Evolutionary conservation across 2,113 vertebrate species (phyloP).

Genomic region (Onychostoma macrolepis): DNA sequence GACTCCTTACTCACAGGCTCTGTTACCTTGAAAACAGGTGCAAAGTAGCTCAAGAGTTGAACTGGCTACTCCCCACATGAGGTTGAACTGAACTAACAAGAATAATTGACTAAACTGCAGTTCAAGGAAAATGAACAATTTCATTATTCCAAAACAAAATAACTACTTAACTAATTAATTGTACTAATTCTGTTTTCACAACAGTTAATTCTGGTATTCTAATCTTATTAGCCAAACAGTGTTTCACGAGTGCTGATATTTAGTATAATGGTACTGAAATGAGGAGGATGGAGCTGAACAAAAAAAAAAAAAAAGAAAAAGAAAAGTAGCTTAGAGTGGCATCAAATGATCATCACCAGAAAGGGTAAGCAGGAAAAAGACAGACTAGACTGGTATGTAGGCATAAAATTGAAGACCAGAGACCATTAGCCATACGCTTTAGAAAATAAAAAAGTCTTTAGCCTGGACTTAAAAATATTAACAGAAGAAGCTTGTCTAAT

Average conservation of each 20-base stretch:
- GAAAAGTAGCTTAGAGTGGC: neutral
- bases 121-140: neutral
- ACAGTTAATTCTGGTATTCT: neutral
- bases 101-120: neutral
- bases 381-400: neutral
- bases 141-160: neutral
- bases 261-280: neutral
- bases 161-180: neutral
- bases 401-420: neutral
- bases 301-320: neutral
- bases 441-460: too few species aligned
- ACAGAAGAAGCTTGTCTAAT: too few species aligned
- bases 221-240: neutral
- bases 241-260: neutral
- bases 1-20: neutral
- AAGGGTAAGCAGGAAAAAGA: neutral
- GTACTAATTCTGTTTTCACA: neutral
- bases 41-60: neutral
- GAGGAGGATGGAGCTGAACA: neutral
- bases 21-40: constrained; percentile 10
- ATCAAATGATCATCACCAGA: neutral
- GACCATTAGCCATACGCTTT: too few species aligned
- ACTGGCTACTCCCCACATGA: neutral
- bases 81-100: neutral
- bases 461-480: too few species aligned